Base-by-base conservation (phyloP, 2,113 vertebrate genomes). In the Crypturellus undulatus region DNA sequence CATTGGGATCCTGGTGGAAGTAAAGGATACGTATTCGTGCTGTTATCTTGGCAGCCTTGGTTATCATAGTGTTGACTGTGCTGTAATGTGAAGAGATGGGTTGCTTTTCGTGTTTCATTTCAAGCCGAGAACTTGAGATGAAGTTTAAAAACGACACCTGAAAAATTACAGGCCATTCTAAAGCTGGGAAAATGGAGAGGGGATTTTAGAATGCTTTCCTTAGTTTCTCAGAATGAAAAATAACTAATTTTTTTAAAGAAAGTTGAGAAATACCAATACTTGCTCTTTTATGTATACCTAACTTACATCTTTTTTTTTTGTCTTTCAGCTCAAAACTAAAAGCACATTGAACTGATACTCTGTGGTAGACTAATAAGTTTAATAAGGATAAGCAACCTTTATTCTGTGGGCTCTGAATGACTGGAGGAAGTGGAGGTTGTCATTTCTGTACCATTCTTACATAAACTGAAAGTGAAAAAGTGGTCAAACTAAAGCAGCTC, bases 41-140 rank as follows among this genome's bases (percentile, higher is more conserved):
- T 84, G 80, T 69, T 86, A 75, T 90, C 77, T 94, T 96, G 92
- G 77, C 95, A 96, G 69, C 63, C 93, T 65, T 89, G 26, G 79
- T 89, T 87, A 63, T 92, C 94, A 45, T 62, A 93, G 58, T 36
- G 85, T 80, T 94, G 65, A 26, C 70, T 89, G 47, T 84, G 32
- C 92, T 92, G 85, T 6, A 36, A 42, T 80, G 79, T 86, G 85
- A 90, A 84, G 32, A 84, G 38, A 81, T n/a, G 86, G 25, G 40
- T 96, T 94, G 79, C 21, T 8, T 94, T 90, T 94, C 1, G 2
- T 51, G 19, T 70, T 79, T 76, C 78, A 45, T 0, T 1, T 56
- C 78, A 83, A 95, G 64, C 64, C 17, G 68, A 71, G 65, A 78
- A 60, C 36, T 71, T 80, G 40, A 87, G 52, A 68, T 32, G 83